Evolutionary conservation across 1,140 invertebrate genomes (phyloP).

Genomic region (Leptopilina clavipes): DNA sequence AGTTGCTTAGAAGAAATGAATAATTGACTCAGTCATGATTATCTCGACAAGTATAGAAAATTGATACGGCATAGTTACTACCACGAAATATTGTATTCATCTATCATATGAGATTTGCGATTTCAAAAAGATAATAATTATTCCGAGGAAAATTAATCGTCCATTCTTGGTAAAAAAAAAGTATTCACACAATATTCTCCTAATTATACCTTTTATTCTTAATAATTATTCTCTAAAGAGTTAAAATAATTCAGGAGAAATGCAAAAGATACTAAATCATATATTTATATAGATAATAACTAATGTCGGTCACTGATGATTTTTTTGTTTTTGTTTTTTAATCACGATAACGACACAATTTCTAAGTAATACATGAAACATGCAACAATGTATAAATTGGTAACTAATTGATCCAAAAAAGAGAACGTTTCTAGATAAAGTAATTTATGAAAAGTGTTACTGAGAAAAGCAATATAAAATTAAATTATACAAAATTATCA

Average conservation of each 20-base stretch:
- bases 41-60: neutral
- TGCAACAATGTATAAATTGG: neutral
- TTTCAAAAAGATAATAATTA: neutral
- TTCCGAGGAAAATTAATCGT: neutral
- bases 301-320: neutral
- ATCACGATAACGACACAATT: neutral
- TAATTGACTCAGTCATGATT: neutral
- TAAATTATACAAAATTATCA: neutral
- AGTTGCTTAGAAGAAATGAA: neutral
- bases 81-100: neutral
- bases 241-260: neutral
- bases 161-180: no score
- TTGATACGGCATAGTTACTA: neutral
- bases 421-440: neutral
- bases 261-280: neutral
- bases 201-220: neutral
- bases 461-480: neutral
- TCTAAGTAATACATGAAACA: neutral
- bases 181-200: no score
- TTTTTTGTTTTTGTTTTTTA: neutral
- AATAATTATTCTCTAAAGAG: neutral
- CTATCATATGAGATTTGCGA: neutral
- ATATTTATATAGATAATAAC: neutral
- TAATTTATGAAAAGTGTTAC: neutral
- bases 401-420: constrained; percentile 6